A percentile compares a stretch with the other conserved stretches of the same genome.
Conservation (phyloP, 2,888 invertebrate species). For the Crepidodera aurea region DNA sequence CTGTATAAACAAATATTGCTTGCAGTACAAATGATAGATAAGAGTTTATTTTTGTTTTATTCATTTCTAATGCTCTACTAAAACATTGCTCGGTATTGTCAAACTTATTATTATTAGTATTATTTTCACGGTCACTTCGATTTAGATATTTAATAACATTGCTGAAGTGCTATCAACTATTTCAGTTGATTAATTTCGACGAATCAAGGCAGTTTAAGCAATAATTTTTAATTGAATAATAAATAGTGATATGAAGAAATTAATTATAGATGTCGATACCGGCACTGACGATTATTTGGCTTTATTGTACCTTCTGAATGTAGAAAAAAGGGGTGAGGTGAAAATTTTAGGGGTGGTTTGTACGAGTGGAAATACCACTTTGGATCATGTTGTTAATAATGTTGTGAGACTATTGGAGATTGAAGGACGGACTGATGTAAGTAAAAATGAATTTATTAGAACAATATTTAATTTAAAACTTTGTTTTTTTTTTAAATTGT, state of each 20-base stretch:
- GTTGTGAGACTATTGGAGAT: constrained; percentile 72
- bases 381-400: constrained; percentile 74
- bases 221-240: background rate
- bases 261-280: constrained; percentile 70
- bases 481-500: too few relatives aligned
- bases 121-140: too few relatives aligned
- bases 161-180: too few relatives aligned
- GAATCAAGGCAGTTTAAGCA: background rate
- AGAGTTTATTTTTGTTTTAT: too few relatives aligned
- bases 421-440: constrained; percentile 69
- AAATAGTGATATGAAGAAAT: constrained; percentile 30
- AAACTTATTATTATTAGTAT: too few relatives aligned
- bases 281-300: constrained; percentile 74
- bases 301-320: constrained; percentile 66
- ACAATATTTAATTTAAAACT: too few relatives aligned
- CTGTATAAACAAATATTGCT: too few relatives aligned
- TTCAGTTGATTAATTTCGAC: too few relatives aligned
- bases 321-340: constrained; percentile 61
- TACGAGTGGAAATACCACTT: constrained; percentile 75
- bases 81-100: too few relatives aligned
- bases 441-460: constrained; percentile 55
- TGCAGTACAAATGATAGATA: too few relatives aligned
- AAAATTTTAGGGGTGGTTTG: constrained; percentile 77
- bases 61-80: too few relatives aligned
- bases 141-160: too few relatives aligned